Evolutionary conservation across 2,888 invertebrate genomes (phyloP).

Genomic region (Drosophila atripex): DNA sequence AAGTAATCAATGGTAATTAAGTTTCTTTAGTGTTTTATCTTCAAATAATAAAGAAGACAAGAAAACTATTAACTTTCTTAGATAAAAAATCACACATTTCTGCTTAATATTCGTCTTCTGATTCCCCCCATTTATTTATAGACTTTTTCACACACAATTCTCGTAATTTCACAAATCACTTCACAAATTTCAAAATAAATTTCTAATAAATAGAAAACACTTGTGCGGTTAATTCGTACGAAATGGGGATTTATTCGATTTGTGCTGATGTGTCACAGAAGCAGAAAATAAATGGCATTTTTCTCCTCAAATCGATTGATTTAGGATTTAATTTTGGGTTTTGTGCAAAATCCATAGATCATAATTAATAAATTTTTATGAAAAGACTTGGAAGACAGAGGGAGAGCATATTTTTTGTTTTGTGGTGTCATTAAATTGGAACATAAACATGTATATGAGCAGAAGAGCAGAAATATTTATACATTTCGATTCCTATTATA

Average conservation of each 20-base stretch:
- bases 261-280: neutral
- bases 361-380: conserved; percentile 58
- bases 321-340: neutral
- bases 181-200: conserved; percentile 1
- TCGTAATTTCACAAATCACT: conserved; percentile 1
- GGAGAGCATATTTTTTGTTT: conserved; percentile 37
- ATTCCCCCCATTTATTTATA: neutral
- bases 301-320: neutral
- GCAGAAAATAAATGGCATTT: neutral
- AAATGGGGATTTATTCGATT: neutral
- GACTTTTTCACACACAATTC: neutral
- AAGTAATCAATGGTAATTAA: neutral
- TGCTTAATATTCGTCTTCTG: neutral
- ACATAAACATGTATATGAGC: conserved; percentile 37
- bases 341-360: conserved; percentile 43
- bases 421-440: conserved; percentile 58
- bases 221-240: neutral
- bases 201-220: conserved; percentile 1
- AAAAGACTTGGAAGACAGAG: conserved; percentile 27
- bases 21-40: neutral
- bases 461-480: conserved; percentile 15
- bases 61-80: no score
- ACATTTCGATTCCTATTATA: neutral
- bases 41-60: no score
- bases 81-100: no score